phyloP scores from a whole-genome alignment of 2,797 vertebrate species.

The Artibeus jamaicensis region DNA sequence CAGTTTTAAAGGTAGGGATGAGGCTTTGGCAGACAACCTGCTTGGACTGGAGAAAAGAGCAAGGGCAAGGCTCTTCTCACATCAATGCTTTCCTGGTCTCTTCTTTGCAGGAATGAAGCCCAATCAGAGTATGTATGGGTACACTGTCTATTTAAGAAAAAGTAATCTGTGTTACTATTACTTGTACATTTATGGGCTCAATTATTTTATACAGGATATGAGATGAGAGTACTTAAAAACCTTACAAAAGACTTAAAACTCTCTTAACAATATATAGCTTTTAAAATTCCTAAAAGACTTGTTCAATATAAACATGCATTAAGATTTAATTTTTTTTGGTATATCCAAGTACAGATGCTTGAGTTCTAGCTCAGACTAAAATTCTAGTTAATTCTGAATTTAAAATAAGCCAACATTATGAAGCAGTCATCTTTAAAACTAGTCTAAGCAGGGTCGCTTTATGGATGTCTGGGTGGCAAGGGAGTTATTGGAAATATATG shows the following conservation, averaged over 20 bases:
- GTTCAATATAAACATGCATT: background rate
- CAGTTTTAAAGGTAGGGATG: background rate
- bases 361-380: background rate
- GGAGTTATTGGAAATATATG: background rate
- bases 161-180: background rate
- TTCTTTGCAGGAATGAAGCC: background rate
- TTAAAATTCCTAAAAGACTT: background rate
- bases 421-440: background rate
- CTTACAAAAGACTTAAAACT: background rate
- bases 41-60: background rate
- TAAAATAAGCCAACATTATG: background rate
- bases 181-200: background rate
- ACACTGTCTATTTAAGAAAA: background rate
- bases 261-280: background rate
- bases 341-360: background rate
- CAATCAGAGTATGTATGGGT: background rate
- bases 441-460: background rate
- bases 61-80: background rate
- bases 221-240: background rate
- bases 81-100: background rate
- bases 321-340: background rate
- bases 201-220: background rate
- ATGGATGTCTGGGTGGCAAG: background rate
- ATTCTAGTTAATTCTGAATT: background rate
- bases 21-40: constrained; percentile 33